Percentiles rank a stretch among this genome's conserved stretches.
These are phyloP conservation scores for Sebastolobus alascanus DNA, from an alignment of 2,797 vertebrate species.

Conservation along the genomic window DNA sequence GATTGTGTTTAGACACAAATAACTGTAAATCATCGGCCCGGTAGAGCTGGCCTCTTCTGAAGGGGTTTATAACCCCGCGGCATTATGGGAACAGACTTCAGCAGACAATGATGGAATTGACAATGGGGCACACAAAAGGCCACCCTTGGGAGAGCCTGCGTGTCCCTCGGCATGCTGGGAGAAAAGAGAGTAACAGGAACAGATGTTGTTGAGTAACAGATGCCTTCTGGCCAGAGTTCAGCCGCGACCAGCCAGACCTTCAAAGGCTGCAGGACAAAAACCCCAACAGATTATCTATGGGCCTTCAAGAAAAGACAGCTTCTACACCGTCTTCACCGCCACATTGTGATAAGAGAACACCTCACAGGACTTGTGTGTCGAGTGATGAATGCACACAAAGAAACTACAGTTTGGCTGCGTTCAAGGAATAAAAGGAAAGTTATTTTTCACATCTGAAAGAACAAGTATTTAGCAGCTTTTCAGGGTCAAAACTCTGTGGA, in stretches of 20 bases:
- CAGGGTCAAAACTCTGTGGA: too few species aligned
- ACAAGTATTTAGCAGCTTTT: neutral
- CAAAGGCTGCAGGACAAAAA: conserved; percentile 58
- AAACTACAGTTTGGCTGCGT: neutral
- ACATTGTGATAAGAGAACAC: conserved; percentile 11
- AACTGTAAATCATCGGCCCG: conserved; percentile 71
- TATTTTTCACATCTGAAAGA: neutral
- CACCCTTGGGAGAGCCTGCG: conserved; percentile 81
- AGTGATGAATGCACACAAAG: conserved; percentile 5
- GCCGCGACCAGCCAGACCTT: conserved; percentile 77
- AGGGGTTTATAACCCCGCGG: conserved; percentile 73
- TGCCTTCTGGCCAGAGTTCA: conserved; percentile 83
- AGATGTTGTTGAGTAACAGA: conserved; percentile 88
- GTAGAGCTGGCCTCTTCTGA: conserved; percentile 58
- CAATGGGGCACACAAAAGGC: conserved; percentile 84
- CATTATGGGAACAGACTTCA: conserved; percentile 80
- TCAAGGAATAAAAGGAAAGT: neutral
- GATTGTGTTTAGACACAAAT: conserved; percentile 56
- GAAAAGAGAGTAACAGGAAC: conserved; percentile 81
- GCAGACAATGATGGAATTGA: conserved; percentile 84
- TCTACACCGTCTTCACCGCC: conserved; percentile 20
- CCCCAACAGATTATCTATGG: conserved; percentile 51
- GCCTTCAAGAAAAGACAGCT: conserved; percentile 43
- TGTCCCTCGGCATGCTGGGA: conserved; percentile 85
- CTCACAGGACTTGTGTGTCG: conserved; percentile 11